Evolutionary conservation across 2,888 invertebrate genomes (phyloP), one percentile per base, ranked within the genome.

Genomic region (Panorpa germanica): DNA sequence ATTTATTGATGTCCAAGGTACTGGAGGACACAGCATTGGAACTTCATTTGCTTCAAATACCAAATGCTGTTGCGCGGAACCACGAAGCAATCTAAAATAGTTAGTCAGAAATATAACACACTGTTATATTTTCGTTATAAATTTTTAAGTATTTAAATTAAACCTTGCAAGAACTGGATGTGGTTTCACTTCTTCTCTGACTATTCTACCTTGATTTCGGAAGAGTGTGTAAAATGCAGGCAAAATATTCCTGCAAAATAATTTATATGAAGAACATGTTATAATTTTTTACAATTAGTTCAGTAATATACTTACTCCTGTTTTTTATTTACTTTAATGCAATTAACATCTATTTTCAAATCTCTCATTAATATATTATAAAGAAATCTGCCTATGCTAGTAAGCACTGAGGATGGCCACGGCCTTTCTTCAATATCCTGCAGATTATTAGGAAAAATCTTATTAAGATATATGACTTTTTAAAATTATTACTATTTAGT

Each of bases 361-460:
- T 88, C 83, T 31, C 77, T 70, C 46, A 88, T 65, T 9, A 91
- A 70, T 25, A 91, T 80, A 40, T 80, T 75, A 48, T 83, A 88
- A 1, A 93, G 58, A 50, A 88, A 83, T 43, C 74, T 74, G 21
- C 91, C 91, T 27, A 91, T 58, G 24, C 63, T 65, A 28, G 55
- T 50, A 7, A 71, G 49, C 26, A 74, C 63, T 34, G 65, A 60
- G 8, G 57, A 47, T 0, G 76, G 71, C 86, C 85, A 86, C 1
- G 55, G 48, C 8, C 59, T 55, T 38, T 72, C 63, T 18, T 53
- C 55, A 4, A 56, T 41, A 39, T 70, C 63, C 61, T 65, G 32
- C 2, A 45, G 42, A 12, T 35, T 17, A 3, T 14, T 10, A 10
- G 5, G 14, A 11, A 12, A 9, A 30, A 13, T 26, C 10, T 5